Evolutionary conservation across 2,888 invertebrate species (phyloP), one percentile per base, ranked within the genome.

Genomic region (Zeuzera pyrina): DNA sequence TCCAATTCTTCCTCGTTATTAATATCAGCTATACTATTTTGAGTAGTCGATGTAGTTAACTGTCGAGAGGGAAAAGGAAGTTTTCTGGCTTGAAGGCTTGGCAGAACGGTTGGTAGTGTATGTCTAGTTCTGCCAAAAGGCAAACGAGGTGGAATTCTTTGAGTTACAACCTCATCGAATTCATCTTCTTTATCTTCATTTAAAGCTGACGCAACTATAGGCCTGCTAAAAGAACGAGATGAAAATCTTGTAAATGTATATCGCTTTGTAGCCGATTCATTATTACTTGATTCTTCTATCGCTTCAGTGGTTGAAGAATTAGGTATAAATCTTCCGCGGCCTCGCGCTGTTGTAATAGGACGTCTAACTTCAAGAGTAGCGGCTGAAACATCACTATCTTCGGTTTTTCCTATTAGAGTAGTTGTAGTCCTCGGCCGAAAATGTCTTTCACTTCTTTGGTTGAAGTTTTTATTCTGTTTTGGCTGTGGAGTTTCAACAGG

Each of bases 301-400:
- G 57, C 35, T 41, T 68, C 64, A n/a, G 68, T 67, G 2, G 70
- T 57, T n/a, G n/a, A n/a, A 1, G 65, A 49, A 34, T 53, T 64
- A 10, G 58, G 30, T 10, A 63, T 52, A 38, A 76, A 84, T 33
- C 71, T 63, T 32, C 52, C 60, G 16, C 78, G 64, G 10, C 81
- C 79, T 46, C 84, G 60, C 1, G 71, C 57, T n/a, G 68, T 34
- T 36, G 71, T 47, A 23, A 37, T 62, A 3, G 78, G 65, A 26
- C 68, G 65, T 38, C 59, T 63, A 12, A 64, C 58, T 40, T 79
- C 74, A 26, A 79, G 49, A 3, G 79, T 77, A 16, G 79, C 71
- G 27, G 83, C 77, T 11, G 81, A 77, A 7, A 57, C 57, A 39
- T 77, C 79, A 45, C 73, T 81, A 38, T 84, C 83, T 35, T 56